Evolutionary conservation across 2,797 vertebrate species (phyloP).

Genomic region (Chrysocyon brachyurus): DNA sequence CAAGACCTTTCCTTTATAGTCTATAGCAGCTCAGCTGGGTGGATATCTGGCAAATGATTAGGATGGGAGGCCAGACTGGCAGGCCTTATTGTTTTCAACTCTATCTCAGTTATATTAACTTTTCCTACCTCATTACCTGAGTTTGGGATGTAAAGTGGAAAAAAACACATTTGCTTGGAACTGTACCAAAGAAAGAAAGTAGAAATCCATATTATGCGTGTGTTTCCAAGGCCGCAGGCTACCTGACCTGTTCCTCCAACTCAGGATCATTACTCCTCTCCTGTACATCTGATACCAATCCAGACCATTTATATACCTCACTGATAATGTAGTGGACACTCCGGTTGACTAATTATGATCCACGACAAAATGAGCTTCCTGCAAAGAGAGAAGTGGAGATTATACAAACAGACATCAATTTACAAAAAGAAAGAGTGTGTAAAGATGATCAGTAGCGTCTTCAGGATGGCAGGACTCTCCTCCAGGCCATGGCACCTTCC

Average conservation of each 20-base stretch:
- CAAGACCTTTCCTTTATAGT: neutral
- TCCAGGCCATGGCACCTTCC: neutral
- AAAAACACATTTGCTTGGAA: neutral
- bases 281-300: neutral
- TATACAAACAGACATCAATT: neutral
- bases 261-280: neutral
- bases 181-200: neutral
- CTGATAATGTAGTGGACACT: neutral
- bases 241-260: neutral
- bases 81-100: neutral
- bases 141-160: conserved; percentile 22
- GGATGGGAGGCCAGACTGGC: neutral
- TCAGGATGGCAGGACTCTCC: neutral
- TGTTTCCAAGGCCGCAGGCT: neutral
- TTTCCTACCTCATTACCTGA: neutral
- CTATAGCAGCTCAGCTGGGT: neutral
- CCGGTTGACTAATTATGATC: neutral
- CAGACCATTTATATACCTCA: neutral
- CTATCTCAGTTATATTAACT: neutral
- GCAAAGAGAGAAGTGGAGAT: neutral
- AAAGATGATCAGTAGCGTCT: neutral
- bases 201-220: neutral
- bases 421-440: neutral
- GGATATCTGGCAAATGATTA: neutral
- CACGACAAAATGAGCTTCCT: neutral